Conservation (phyloP, 2,888 invertebrate genomes). For the Drosophila prostipennis region DNA sequence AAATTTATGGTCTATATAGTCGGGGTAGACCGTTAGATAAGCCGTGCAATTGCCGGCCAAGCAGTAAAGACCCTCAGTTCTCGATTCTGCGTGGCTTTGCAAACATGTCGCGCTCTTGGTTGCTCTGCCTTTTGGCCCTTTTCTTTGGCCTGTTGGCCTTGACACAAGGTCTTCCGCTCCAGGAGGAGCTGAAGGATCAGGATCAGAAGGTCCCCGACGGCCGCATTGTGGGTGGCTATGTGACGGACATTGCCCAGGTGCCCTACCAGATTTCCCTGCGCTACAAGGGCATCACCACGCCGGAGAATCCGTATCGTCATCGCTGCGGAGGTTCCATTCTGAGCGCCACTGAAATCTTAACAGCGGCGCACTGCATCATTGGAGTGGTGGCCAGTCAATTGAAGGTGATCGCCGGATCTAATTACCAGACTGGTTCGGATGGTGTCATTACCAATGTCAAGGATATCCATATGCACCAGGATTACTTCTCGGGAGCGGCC, state of each 20-base stretch:
- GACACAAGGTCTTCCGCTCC: constrained; percentile 35
- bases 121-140: constrained; percentile 8
- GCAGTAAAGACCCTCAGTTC: constrained; percentile 16
- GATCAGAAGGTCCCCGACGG: constrained; percentile 30
- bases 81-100: neutral
- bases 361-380: constrained; percentile 81
- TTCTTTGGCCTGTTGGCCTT: constrained; percentile 36
- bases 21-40: constrained; percentile 26
- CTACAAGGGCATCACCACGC: constrained; percentile 51
- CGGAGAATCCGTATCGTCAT: constrained; percentile 58
- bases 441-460: constrained; percentile 85
- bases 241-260: constrained; percentile 59
- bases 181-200: constrained; percentile 38
- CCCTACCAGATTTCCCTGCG: constrained; percentile 79
- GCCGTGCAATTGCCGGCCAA: constrained; percentile 3
- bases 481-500: constrained; percentile 77
- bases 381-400: constrained; percentile 52
- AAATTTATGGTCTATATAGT: constrained; percentile 38
- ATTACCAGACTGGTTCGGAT: constrained; percentile 82
- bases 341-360: constrained; percentile 47
- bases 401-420: constrained; percentile 86
- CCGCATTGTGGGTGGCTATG: constrained; percentile 79
- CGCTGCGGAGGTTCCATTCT: constrained; percentile 79
- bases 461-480: constrained; percentile 85
- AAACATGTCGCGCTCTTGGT: constrained; percentile 51